Conservation (phyloP, 2,113 vertebrate species). For the Saguinus midas region DNA sequence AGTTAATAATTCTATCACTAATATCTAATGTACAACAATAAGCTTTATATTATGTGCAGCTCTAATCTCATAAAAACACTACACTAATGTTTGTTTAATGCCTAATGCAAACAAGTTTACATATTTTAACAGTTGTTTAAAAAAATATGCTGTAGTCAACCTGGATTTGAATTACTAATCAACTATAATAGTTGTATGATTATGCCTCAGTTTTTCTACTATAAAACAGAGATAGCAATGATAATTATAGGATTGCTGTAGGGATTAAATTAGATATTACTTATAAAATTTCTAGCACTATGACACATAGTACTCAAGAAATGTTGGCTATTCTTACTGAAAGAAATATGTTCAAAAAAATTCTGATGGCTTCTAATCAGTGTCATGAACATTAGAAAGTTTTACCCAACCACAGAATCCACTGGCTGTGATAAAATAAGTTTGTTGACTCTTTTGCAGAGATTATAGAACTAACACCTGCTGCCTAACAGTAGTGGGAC, state of each 20-base stretch:
- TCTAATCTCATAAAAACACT: not conserved
- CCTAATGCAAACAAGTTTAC: not conserved
- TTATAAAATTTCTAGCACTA: not conserved
- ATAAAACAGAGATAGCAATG: not conserved
- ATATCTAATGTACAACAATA: not conserved
- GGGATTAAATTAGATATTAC: not conserved
- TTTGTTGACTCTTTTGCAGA: conserved; percentile 66
- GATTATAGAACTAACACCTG: conserved; percentile 75
- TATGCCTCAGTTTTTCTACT: not conserved
- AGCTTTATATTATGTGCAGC: not conserved
- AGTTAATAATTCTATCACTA: not conserved
- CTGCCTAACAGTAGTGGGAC: conserved; percentile 73
- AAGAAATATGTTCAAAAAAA: conserved; percentile 29
- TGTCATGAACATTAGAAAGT: conserved; percentile 23
- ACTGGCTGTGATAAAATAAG: conserved; percentile 51
- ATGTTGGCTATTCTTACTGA: conserved; percentile 14
- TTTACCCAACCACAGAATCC: conserved; percentile 7
- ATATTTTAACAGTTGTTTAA: not conserved
- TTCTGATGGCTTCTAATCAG: not conserved
- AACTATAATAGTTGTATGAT: not conserved
- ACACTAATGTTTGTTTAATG: not conserved
- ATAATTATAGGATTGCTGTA: not conserved
- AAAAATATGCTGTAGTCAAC: not conserved
- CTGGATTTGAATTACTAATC: conserved; percentile 16
- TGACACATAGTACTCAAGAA: not conserved